Evolutionary conservation across 2,888 invertebrate genomes (phyloP).

Genomic region (Chrysolina oricalcia): DNA sequence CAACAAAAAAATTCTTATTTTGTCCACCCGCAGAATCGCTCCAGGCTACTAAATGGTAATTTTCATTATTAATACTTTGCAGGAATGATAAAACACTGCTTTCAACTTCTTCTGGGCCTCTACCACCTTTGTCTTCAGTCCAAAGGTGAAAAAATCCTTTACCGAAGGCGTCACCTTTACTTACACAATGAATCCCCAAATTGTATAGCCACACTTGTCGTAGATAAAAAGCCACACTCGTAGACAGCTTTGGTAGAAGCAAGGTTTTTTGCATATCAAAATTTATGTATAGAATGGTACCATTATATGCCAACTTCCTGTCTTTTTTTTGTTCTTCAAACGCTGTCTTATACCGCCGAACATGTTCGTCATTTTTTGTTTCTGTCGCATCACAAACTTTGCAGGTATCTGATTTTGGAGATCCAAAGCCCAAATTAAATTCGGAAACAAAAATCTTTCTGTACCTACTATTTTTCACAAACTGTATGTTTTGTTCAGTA

Average conservation of each 20-base stretch:
- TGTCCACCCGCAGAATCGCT: constrained; percentile 61
- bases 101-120: constrained; percentile 43
- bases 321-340: constrained; percentile 37
- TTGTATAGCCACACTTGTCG: constrained; percentile 40
- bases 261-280: constrained; percentile 21
- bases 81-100: constrained; percentile 36
- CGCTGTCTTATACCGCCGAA: constrained; percentile 29
- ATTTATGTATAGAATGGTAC: too few relatives aligned
- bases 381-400: constrained; percentile 39
- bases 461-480: constrained; percentile 29
- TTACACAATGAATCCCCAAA: constrained; percentile 36
- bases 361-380: constrained; percentile 33
- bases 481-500: constrained; percentile 37
- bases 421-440: constrained; percentile 34
- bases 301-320: too few relatives aligned
- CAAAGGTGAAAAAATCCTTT: constrained; percentile 36
- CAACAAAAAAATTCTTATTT: constrained; percentile 57
- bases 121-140: constrained; percentile 42
- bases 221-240: constrained; percentile 42
- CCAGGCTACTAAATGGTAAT: constrained; percentile 54
- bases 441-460: constrained; percentile 27
- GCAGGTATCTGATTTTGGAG: constrained; percentile 39
- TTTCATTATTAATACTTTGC: constrained; percentile 32
- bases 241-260: constrained; percentile 41
- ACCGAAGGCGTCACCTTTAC: constrained; percentile 31